phyloP scores from a whole-genome alignment of 2,797 vertebrate genomes.

The Enteromius afrohamiltoni region DNA sequence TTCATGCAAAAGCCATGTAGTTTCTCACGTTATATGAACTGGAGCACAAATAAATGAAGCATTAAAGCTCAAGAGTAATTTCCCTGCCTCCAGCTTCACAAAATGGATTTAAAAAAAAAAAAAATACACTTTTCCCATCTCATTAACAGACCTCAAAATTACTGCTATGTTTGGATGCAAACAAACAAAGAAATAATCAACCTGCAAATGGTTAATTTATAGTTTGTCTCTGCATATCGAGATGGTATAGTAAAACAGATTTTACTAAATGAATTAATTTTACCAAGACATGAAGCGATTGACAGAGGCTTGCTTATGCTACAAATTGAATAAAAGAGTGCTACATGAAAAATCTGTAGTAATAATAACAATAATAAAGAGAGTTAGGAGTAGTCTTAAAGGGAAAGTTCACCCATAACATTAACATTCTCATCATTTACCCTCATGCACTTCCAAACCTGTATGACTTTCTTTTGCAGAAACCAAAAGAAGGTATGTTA shows the following conservation, averaged over 20 bases:
- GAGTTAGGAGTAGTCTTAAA: not conserved
- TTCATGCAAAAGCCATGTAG: not conserved
- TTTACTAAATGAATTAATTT: not conserved
- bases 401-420: not conserved
- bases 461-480: not conserved
- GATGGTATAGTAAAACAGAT: not conserved
- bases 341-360: not conserved
- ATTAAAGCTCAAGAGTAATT: not conserved
- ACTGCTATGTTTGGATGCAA: not conserved
- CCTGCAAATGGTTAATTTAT: not conserved
- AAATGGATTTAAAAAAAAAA: not conserved
- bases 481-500: not conserved
- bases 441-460: not conserved
- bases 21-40: not conserved
- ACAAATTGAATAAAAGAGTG: not conserved
- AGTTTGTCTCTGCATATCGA: not conserved
- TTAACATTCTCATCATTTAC: not conserved
- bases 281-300: not conserved
- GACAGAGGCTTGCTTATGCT: not conserved
- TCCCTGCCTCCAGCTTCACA: not conserved
- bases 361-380: not conserved
- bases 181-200: constrained; percentile 16
- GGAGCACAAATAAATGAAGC: not conserved
- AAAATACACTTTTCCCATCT: not conserved
- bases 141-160: not conserved